Evolutionary conservation across 2,888 invertebrate genomes (phyloP), one percentile per base, ranked within the genome.

Genomic region (Pseudolycoriella hygida): DNA sequence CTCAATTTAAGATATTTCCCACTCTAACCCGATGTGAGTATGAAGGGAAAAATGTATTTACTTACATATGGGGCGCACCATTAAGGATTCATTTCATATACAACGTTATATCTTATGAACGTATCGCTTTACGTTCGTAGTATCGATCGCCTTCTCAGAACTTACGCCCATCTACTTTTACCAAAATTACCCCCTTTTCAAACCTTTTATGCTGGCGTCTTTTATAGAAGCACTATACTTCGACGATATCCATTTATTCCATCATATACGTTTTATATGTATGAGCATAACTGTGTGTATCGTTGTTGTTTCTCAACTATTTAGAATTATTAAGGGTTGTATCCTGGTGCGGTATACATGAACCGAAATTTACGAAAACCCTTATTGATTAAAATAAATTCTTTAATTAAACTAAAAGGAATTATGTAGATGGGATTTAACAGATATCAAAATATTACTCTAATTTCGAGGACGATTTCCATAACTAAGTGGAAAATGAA

Each of bases 381-480:
- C 34, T 34, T 34, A 34, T 34, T 34, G 34, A 34, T 34, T 34
- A 34, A 34, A 34, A 34, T 34, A 34, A 34, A 34, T 34, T 34
- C 34, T 34, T 34, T 34, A 34, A 34, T 34, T 34, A 34, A 34
- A 34, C 34, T 34, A 34, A 34, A 34, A 34, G 34, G 34, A 34
- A 3, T 34, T 14, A 34, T 34, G 34, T 14, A 34, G 15, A 34
- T 34, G 15, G 15, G 34, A 12, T 34, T 34, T 12, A 5, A 5
- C 8, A 25, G 25, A 25, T 25, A 25, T 25, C 8, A 25, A 25
- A 8, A 25, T 25, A 25, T 25, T 25, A 25, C 25, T 25, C 25
- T 25, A 25, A 25, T 25, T 25, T 25, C 25, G 25, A 8, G 25
- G 4, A 25, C 25, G 15, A 34, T 34, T 34, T 34, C 34, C 34